Evolutionary conservation across 2,797 vertebrate genomes (phyloP).

Genomic region (Phrynocephalus vlangalii): DNA sequence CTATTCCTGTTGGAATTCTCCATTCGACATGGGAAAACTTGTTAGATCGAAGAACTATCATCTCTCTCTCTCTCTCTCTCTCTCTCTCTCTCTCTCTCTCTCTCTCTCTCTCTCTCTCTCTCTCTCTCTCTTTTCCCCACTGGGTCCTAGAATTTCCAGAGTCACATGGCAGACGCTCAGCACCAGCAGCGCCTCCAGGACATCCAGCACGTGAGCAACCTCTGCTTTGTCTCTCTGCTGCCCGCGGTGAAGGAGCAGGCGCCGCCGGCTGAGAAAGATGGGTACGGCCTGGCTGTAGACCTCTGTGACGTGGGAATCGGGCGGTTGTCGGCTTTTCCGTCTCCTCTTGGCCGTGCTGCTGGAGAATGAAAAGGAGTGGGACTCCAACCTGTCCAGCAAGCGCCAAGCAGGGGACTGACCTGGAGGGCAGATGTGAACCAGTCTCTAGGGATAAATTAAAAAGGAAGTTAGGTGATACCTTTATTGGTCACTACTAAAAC

Average conservation of each 20-base stretch:
- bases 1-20: not conserved
- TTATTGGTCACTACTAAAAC: no score
- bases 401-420: no score
- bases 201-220: slow-evolving; percentile 93
- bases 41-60: not conserved
- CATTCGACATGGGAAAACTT: not conserved
- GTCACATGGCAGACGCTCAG: slow-evolving; percentile 90
- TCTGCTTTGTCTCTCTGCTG: slow-evolving; percentile 91
- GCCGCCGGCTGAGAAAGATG: slow-evolving; percentile 78
- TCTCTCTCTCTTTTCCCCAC: slow-evolving; percentile 3
- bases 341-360: not conserved
- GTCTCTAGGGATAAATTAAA: no score
- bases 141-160: slow-evolving; percentile 88
- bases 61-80: slow-evolving; percentile 19
- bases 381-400: no score
- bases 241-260: slow-evolving; percentile 90
- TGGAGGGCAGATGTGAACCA: no score
- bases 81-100: not conserved
- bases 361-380: not conserved
- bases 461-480: no score
- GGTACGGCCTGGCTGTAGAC: slow-evolving; percentile 75
- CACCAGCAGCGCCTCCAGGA: slow-evolving; percentile 95
- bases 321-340: no score
- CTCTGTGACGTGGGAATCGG: not conserved
- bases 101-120: slow-evolving; percentile 16